These are phyloP conservation scores for Bradypodion ventrale DNA, from an alignment of 2,797 vertebrate genomes.

Conservation along the genomic window DNA sequence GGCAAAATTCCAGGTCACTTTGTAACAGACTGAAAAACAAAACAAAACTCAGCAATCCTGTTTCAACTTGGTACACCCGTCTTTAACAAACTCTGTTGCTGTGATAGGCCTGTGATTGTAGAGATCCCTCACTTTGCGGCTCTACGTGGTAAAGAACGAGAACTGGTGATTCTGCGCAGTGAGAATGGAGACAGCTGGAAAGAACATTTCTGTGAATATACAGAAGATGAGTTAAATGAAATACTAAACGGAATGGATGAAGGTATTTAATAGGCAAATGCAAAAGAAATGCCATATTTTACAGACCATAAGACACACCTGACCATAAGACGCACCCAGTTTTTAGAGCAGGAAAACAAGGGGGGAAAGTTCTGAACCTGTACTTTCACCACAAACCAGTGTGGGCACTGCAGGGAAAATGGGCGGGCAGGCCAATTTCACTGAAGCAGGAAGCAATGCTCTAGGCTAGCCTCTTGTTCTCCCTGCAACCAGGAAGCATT, in stretches of 20 bases:
- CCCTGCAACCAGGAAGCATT: no score
- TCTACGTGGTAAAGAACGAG: constrained; percentile 91
- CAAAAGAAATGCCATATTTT: no score
- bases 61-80: constrained; percentile 57
- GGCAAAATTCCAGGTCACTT: constrained; percentile 81
- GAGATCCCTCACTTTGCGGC: constrained; percentile 99
- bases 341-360: no score
- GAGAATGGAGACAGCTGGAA: constrained; percentile 98
- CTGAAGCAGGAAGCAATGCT: no score
- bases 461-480: no score
- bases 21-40: constrained; percentile 74
- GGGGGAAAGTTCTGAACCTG: no score
- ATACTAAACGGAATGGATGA: constrained; percentile 98
- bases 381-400: no score
- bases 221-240: constrained; percentile 94
- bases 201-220: constrained; percentile 96
- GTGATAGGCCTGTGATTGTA: constrained; percentile 94
- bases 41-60: constrained; percentile 22
- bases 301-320: no score
- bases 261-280: constrained; percentile 74
- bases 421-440: no score
- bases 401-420: no score
- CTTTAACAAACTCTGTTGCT: constrained; percentile 67
- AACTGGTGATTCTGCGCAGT: constrained; percentile 95
- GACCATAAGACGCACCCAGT: no score